Evolutionary conservation across 2,888 invertebrate genomes (phyloP), one percentile per base, ranked within the genome.

Genomic region (Acleris laterana): DNA sequence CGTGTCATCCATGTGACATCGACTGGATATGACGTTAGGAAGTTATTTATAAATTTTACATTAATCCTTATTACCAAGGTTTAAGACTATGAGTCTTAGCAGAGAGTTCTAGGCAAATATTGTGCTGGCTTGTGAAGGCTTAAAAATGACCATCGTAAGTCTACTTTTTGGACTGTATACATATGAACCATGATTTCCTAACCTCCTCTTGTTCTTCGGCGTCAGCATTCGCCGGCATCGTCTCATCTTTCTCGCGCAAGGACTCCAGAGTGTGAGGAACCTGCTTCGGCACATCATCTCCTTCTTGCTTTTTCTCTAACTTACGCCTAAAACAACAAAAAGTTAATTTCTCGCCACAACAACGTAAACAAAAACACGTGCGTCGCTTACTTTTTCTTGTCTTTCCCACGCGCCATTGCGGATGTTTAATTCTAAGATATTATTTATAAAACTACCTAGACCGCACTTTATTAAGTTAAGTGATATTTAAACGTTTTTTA

Each of bases 211-310:
- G 96, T 70, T 96, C 97, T 60, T 96, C 96, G 2, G 95, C 95
- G 64, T 97, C 96, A 16, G 95, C 89, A 79, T 97, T 95, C 2
- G 94, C 95, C 19, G 97, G 93, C 81, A 95, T 96, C 0, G 99
- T 99, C 81, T 97, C 98, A 94, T 99, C 99, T 75, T 95, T 95
- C 80, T 98, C 97, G 65, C 99, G 94, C 69, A 97, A 94, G 73
- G 96, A 98, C 86, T 99, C 99, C 77, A 99, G 95, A 0, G 99
- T 99, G 81, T 97, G 97, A 0, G 99, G 99, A 13, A 91, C 75
- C 72, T 92, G 81, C 77, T 91, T 93, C 2, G 90, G 90, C 0
- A 84, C 91, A 83, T 91, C 90, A 5, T 92, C 93, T 0, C 91
- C 93, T 75, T 92, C 93, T 72, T 91, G 89, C 66, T 91, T 89